Evolutionary conservation across 2,888 invertebrate genomes (phyloP), one percentile per base, ranked within the genome.

Genomic region (Stenurella melanura): DNA sequence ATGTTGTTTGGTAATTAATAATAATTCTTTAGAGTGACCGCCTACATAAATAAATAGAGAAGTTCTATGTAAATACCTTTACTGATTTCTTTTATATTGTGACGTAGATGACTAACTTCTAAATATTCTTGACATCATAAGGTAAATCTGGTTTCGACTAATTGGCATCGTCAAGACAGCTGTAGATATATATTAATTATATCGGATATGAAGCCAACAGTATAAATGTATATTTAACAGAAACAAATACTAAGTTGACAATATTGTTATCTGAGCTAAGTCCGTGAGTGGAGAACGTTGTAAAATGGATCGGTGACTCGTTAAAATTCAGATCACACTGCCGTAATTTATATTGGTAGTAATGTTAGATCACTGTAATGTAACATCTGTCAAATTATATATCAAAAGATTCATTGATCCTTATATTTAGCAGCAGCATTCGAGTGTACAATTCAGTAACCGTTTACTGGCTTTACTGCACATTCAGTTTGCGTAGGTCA

Each of bases 311-410:
- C 68, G 56, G 17, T 34, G 30, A 54, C 54, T 57, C 12, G 30
- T 68, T 68, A 68, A 57, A 68, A 68, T 68, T 68, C 68, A 68
- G 11, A 21, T 21, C 68, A 68, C 21, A 57, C 68, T 56, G n/a
- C 21, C n/a, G 57, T 68, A 68, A 68, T 68, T 56, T 68, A 57
- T 57, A 34, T 34, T 34, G 12, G 19, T 15, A 26, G 26, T 26
- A 12, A 26, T 26, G 15, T 6, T n/a, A 21, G 26, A 26, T 61
- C 26, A 15, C 19, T 26, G 60, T 61, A 15, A 61, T 61, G 12
- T 10, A 19, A 57, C 15, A 9, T 57, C 1, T 15, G 15, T 61
- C 60, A 18, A 61, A 61, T 61, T 61, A 61, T 26, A 19, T 26
- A 21, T 21, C 18, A 21, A 26, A 61, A 61, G 26, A 61, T 26